A percentile compares a stretch with the other conserved stretches of the same genome.
phyloP scores from a whole-genome alignment of 2,888 invertebrate species.

The Drosophila mimetica region DNA sequence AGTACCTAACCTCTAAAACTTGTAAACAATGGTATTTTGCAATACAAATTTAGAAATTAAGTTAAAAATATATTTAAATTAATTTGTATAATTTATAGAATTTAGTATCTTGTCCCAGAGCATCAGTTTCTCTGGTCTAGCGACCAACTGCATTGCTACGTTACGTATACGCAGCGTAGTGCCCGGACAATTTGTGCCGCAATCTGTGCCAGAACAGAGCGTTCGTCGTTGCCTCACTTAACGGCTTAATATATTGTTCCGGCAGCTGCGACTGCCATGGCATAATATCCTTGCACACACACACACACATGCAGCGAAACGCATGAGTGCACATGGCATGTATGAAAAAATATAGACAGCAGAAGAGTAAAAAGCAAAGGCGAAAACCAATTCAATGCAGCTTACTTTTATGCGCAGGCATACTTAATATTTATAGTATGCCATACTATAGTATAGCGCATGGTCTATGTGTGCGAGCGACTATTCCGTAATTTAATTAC shows the following conservation, averaged over 20 bases:
- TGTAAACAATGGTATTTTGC: too few relatives aligned
- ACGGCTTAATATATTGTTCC: constrained; percentile 78
- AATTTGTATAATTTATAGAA: too few relatives aligned
- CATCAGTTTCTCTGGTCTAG: constrained; percentile 33
- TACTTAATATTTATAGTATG: constrained; percentile 48
- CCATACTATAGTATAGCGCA: background rate
- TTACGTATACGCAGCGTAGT: constrained; percentile 65
- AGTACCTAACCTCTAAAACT: too few relatives aligned
- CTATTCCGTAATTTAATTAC: constrained; percentile 80
- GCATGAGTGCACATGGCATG: constrained; percentile 46
- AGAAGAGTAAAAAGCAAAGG: constrained; percentile 52
- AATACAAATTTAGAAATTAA: too few relatives aligned
- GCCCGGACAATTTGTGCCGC: constrained; percentile 52
- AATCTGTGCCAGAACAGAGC: constrained; percentile 63
- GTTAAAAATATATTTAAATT: background rate
- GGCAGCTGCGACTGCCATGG: constrained; percentile 65
- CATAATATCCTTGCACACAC: constrained; percentile 52
- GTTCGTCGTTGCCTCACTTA: constrained; percentile 64
- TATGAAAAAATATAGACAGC: constrained; percentile 45
- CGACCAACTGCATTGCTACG: constrained; percentile 14
- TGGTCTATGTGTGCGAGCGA: constrained; percentile 10
- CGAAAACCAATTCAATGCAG: constrained; percentile 59
- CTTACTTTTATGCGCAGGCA: constrained; percentile 41
- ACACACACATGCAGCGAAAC: constrained; percentile 9
- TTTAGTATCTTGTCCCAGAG: constrained; percentile 7